Evolutionary conservation across 2,888 invertebrate genomes (phyloP).

Genomic region (Mellilla xanthometata): DNA sequence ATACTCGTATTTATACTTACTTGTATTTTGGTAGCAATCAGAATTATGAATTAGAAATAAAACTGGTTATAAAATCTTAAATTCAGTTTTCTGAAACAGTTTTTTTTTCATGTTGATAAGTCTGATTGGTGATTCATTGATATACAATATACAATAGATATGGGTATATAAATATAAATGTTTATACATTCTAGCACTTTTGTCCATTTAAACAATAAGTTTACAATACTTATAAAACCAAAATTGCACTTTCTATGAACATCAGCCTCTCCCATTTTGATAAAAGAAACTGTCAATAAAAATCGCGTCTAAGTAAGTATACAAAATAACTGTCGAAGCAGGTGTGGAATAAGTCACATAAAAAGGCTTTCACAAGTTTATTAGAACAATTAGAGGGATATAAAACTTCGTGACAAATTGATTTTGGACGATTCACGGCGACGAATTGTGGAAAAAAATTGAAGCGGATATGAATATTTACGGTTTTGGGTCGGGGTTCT

Average conservation of each 20-base stretch:
- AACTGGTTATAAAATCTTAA: too few species aligned
- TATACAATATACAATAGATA: too few species aligned
- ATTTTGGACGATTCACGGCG: conserved; percentile 34
- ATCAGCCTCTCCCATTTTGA: conserved; percentile 2
- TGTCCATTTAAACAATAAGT: conserved; percentile 10
- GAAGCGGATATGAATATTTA: conserved; percentile 1
- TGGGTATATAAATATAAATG: too few species aligned
- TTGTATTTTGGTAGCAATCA: too few species aligned
- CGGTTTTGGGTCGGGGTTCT: background rate
- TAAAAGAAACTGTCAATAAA: conserved; percentile 18
- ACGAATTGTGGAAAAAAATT: conserved; percentile 11
- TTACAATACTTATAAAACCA: conserved; percentile 10
- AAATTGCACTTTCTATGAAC: conserved; percentile 16
- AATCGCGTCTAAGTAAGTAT: conserved; percentile 4
- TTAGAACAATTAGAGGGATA: conserved; percentile 34
- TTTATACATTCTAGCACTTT: too few species aligned
- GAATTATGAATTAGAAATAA: too few species aligned
- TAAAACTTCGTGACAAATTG: conserved; percentile 45
- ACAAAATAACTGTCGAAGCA: conserved; percentile 15
- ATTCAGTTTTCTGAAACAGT: too few species aligned
- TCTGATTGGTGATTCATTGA: too few species aligned
- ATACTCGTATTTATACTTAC: too few species aligned
- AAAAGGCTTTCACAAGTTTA: conserved; percentile 35
- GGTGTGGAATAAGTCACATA: conserved; percentile 28
- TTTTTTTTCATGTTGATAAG: too few species aligned